These are phyloP conservation scores for Datnioides undecimradiatus DNA, from an alignment of 2,113 vertebrate genomes.

Conservation along the genomic window DNA sequence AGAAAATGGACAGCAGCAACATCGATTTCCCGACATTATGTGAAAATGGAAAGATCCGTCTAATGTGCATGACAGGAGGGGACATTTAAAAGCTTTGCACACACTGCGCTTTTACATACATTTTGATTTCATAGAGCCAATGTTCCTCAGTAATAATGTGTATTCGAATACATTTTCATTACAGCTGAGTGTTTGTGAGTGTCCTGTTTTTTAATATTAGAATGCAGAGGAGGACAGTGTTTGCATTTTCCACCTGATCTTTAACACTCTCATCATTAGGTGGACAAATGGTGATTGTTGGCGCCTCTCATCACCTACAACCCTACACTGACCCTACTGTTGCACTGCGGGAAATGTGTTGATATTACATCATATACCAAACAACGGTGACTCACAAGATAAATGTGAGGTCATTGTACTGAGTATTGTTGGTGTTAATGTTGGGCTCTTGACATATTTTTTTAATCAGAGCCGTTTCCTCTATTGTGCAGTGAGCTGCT, in stretches of 20 bases:
- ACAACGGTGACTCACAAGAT: slow-evolving; percentile 25
- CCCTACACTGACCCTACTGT: background rate
- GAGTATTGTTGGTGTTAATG: background rate
- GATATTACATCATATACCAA: slow-evolving; percentile 15
- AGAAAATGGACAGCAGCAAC: background rate
- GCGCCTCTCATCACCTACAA: background rate
- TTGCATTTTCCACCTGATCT: slow-evolving; percentile 31
- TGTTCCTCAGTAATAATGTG: background rate
- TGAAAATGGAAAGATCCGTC: slow-evolving; percentile 30
- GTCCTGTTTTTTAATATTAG: slow-evolving; percentile 2
- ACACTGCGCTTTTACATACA: background rate
- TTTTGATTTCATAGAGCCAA: background rate
- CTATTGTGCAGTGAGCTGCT: background rate
- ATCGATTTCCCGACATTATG: slow-evolving; percentile 11
- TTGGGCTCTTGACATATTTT: background rate
- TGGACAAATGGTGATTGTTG: slow-evolving; percentile 2
- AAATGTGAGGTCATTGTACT: background rate
- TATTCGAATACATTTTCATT: slow-evolving; percentile 62
- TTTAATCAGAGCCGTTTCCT: background rate
- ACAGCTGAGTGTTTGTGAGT: background rate
- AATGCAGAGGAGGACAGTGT: slow-evolving; percentile 8
- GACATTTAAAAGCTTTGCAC: slow-evolving; percentile 25
- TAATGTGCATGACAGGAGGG: background rate
- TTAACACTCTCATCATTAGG: slow-evolving; percentile 18
- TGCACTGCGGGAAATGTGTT: background rate